These are phyloP conservation scores for Heterocephalus glaber DNA, from an alignment of 2,113 vertebrate genomes.

Conservation along the genomic window DNA sequence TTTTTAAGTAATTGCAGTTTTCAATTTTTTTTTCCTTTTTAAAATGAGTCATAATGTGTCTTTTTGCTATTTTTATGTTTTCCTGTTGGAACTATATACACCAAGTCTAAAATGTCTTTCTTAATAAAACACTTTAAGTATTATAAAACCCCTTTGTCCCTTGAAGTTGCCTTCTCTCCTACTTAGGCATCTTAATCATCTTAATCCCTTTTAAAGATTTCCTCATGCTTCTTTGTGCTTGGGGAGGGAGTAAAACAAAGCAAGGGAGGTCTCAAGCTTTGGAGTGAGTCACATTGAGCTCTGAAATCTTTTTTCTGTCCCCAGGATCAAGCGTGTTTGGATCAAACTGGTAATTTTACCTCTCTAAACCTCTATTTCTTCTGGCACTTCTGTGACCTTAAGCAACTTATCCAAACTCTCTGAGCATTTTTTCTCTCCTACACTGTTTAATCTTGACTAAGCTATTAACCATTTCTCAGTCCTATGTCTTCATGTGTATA, in stretches of 20 bases:
- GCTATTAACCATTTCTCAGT: not conserved
- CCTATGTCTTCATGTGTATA: not conserved
- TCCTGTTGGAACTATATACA: not conserved
- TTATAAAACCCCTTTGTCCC: not conserved
- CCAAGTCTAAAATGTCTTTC: not conserved
- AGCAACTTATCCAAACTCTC: not conserved
- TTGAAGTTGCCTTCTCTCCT: conserved; percentile 10
- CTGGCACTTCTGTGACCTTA: not conserved
- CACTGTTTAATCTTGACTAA: not conserved
- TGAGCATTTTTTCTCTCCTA: not conserved
- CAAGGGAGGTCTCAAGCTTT: not conserved
- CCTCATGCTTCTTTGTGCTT: not conserved
- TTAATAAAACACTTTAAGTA: conserved; percentile 12
- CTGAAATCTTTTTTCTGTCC: not conserved
- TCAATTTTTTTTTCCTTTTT: not conserved
- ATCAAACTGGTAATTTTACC: conserved; percentile 26
- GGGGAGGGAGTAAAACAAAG: not conserved
- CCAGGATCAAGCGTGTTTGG: not conserved
- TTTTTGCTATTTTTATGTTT: not conserved
- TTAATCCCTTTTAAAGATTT: not conserved
- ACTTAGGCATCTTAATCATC: not conserved
- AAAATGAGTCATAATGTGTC: not conserved
- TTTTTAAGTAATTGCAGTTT: not conserved
- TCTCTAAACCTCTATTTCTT: conserved; percentile 32
- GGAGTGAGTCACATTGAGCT: not conserved